Evolutionary conservation across 2,888 invertebrate genomes (phyloP).

Genomic region (Dysmachus trigonus): DNA sequence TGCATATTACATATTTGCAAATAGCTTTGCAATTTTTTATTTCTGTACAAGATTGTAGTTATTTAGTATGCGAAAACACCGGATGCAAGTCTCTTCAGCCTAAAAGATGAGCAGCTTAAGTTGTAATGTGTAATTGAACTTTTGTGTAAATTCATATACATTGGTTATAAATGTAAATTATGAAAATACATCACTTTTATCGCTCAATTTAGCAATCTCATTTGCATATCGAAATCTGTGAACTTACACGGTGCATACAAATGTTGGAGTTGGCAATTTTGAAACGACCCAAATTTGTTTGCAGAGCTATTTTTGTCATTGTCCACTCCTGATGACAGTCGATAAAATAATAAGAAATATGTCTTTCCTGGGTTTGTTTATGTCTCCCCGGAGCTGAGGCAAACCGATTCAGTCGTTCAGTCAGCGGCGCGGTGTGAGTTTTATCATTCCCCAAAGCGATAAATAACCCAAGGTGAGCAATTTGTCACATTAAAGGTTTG

Average conservation of each 20-base stretch:
- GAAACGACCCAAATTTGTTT: not conserved
- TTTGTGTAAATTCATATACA: not conserved
- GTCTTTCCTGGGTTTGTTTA: not conserved
- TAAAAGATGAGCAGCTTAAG: not conserved
- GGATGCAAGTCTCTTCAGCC: not conserved
- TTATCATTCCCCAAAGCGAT: not conserved
- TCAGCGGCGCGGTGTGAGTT: not conserved
- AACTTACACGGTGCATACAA: not conserved
- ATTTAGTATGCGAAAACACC: not conserved
- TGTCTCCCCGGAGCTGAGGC: not conserved
- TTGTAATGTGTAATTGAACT: not conserved
- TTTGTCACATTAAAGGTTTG: slow-evolving; percentile 13
- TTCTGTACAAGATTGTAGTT: no score
- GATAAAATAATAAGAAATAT: not conserved
- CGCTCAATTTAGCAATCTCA: not conserved
- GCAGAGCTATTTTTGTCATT: not conserved
- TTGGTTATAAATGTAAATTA: not conserved
- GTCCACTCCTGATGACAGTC: not conserved
- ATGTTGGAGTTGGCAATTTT: not conserved
- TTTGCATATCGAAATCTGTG: not conserved
- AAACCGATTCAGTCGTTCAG: not conserved
- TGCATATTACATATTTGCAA: no score
- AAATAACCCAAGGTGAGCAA: slow-evolving; percentile 10
- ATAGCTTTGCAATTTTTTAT: no score
- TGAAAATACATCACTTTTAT: not conserved